Conservation (phyloP, 2,113 vertebrate species). For the Taxidea taxus region DNA sequence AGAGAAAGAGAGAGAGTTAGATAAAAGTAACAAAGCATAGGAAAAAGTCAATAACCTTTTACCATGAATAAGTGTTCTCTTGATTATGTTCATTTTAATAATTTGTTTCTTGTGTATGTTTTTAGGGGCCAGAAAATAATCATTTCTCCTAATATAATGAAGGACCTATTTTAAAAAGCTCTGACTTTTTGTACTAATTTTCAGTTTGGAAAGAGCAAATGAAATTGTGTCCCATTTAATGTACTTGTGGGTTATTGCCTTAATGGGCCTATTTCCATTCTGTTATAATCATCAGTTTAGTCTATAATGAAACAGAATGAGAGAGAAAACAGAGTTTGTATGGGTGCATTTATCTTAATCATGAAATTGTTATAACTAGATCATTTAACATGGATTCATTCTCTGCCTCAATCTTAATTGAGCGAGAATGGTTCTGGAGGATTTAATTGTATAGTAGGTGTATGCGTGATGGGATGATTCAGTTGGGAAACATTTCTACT, state of each 20-base stretch:
- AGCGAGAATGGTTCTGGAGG: neutral
- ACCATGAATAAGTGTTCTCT: neutral
- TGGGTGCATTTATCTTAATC: conserved; percentile 31
- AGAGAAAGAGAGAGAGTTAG: neutral
- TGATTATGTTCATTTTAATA: neutral
- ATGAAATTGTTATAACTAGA: conserved; percentile 22
- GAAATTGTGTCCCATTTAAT: neutral
- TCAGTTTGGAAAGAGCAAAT: neutral
- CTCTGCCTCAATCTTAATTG: neutral
- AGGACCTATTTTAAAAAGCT: neutral
- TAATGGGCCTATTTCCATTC: neutral
- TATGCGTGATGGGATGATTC: neutral
- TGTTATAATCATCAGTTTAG: conserved; percentile 8
- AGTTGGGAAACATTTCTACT: neutral
- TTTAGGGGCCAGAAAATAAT: neutral
- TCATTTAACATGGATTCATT: conserved; percentile 11
- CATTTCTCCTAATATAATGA: neutral
- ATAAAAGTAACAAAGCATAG: neutral
- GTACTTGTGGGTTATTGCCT: neutral
- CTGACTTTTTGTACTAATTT: neutral
- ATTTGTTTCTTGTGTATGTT: neutral
- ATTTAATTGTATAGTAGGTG: neutral
- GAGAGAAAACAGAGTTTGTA: neutral
- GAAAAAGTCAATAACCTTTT: neutral
- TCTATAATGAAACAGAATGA: neutral